Conservation (phyloP, 2,797 vertebrate genomes). For the Eleutherodactylus coqui region DNA sequence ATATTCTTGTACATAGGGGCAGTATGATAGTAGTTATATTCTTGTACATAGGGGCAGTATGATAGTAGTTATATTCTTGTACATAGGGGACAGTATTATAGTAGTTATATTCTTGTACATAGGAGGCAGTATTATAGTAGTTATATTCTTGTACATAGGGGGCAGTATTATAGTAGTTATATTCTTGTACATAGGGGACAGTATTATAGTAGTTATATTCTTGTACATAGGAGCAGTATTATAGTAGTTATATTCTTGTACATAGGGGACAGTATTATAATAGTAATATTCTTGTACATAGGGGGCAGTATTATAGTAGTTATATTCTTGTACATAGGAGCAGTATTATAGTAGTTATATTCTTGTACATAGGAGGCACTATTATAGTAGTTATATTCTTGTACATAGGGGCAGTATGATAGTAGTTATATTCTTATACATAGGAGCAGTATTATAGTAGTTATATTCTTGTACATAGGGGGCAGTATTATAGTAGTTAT, state of each 20-base stretch:
- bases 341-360: constrained; percentile 5
- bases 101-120: too few relatives aligned
- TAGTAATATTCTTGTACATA: too few relatives aligned
- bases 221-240: constrained; percentile 9
- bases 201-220: constrained; percentile 17
- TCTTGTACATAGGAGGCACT: not conserved
- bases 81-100: not conserved
- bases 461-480: too few relatives aligned
- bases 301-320: too few relatives aligned
- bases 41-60: not conserved
- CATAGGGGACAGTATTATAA: not conserved
- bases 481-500: not conserved
- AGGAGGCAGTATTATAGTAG: constrained; percentile 1
- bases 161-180: constrained; percentile 9
- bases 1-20: not conserved
- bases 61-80: too few relatives aligned
- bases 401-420: too few relatives aligned
- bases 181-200: constrained; percentile 3
- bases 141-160: not conserved
- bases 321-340: not conserved
- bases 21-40: constrained; percentile 13
- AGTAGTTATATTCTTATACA: too few relatives aligned
- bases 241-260: constrained; percentile 18
- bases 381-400: constrained; percentile 4
- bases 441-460: not conserved